Conservation (phyloP, 2,888 invertebrate species). For the Pristionchus japonicus region DNA sequence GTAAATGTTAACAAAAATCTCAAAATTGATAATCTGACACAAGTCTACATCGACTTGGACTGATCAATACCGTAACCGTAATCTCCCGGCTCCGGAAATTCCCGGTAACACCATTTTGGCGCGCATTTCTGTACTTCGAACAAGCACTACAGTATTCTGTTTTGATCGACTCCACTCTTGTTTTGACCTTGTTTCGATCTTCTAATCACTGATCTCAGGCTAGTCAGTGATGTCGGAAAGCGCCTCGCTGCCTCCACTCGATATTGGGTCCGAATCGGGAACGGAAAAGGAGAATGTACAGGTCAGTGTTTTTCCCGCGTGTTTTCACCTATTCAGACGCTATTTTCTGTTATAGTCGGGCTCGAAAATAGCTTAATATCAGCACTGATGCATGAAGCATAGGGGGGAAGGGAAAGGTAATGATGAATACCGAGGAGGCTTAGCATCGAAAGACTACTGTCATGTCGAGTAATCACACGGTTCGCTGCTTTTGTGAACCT, state of each 20-base stretch:
- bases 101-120: slow-evolving; percentile 24
- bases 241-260: background rate
- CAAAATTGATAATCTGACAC: background rate
- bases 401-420: background rate
- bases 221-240: slow-evolving; percentile 30
- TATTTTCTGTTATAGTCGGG: background rate
- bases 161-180: background rate
- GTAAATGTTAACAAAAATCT: background rate
- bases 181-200: background rate
- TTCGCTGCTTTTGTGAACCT: background rate
- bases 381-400: background rate
- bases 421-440: background rate
- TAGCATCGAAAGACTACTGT: background rate
- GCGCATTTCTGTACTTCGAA: slow-evolving; percentile 1
- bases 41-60: background rate
- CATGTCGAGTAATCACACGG: background rate
- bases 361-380: background rate
- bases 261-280: background rate
- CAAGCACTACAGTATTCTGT: background rate
- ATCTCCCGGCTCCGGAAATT: background rate
- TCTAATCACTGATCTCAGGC: background rate
- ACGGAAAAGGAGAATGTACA: slow-evolving; percentile 34
- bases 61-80: slow-evolving; percentile 34
- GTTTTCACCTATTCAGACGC: background rate
- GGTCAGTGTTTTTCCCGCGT: background rate